Evolutionary conservation across 2,888 invertebrate genomes (phyloP), one percentile per base, ranked within the genome.

Genomic region (Nomada fabriciana): DNA sequence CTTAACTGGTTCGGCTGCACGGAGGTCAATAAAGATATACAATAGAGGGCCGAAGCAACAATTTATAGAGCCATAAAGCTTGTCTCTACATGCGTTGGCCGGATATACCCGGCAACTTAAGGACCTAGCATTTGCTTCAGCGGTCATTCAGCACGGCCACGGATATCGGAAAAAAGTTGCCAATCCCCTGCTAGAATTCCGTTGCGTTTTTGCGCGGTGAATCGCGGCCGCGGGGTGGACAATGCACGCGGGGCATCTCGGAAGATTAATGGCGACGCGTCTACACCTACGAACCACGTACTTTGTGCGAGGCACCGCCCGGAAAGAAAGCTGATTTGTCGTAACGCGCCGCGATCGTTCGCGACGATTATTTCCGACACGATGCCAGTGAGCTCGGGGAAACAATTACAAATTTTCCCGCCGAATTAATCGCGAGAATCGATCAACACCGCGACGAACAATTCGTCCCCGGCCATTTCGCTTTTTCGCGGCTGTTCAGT

Each of bases 131-230:
- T 86, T 88, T 82, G 80, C 85, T 86, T 85, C 70, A 80, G 82
- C 84, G 88, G 78, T 86, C 86, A 85, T 87, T 86, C 83, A 78
- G 70, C 70, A 76, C 84, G 82, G 74, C 74, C 75, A 63, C 70
- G 83, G 80, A 83, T 81, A 81, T 81, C 74, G 89, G 88, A 87
- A 88, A 87, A 88, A 88, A 88, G 84, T 88, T 89, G 88, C 86
- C 88, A 77, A 87, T 87, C 87, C 86, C 87, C 83, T 84, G 87
- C 85, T 86, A 88, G 88, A 87, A 88, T 88, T 88, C 88, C 86
- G 74, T 55, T 78, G 73, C 69, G 85, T 88, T 88, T 88, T 88
- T 88, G 88, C 85, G 25, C 36, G 63, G 42, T 13, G 80, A 79
- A 70, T 60, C 78, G 72, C 67, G 67, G 69, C 57, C 61, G 74